Evolutionary conservation across 1,140 invertebrate species (phyloP).

Genomic region (Drosophila pseudoananassae): DNA sequence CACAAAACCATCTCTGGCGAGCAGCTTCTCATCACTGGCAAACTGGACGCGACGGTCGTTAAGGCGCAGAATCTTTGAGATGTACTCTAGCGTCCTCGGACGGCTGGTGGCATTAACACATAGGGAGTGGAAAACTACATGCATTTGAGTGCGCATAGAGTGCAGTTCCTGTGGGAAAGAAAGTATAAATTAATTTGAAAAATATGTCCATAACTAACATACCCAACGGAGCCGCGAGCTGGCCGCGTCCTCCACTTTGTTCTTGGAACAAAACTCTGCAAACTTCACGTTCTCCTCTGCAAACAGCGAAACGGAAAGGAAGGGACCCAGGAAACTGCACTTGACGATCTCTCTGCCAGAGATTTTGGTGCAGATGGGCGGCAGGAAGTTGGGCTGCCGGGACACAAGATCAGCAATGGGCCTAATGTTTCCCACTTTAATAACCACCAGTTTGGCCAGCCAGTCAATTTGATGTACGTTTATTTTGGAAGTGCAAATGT

Average conservation of each 20-base stretch:
- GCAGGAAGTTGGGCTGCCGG: slow-evolving; percentile 90
- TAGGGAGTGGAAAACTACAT: slow-evolving; percentile 93
- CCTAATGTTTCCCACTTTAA: slow-evolving; percentile 86
- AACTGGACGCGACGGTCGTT: slow-evolving; percentile 96
- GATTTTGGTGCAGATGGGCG: slow-evolving; percentile 89
- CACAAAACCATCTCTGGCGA: slow-evolving; percentile 97
- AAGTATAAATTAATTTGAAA: background rate
- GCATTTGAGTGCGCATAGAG: slow-evolving; percentile 89
- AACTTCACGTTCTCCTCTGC: slow-evolving; percentile 95
- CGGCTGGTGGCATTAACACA: slow-evolving; percentile 91
- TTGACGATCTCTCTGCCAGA: slow-evolving; percentile 92
- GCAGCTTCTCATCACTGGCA: slow-evolving; percentile 92
- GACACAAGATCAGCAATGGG: slow-evolving; percentile 92
- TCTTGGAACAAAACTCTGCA: slow-evolving; percentile 87
- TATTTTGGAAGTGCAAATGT: slow-evolving; percentile 89
- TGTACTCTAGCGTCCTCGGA: slow-evolving; percentile 90
- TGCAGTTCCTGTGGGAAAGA: slow-evolving; percentile 86
- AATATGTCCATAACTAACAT: slow-evolving; percentile 9
- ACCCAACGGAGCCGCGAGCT: slow-evolving; percentile 70
- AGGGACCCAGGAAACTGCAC: slow-evolving; percentile 94
- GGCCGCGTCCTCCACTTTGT: slow-evolving; percentile 71
- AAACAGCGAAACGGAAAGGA: slow-evolving; percentile 95
- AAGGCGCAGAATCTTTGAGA: slow-evolving; percentile 89
- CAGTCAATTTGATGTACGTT: slow-evolving; percentile 88
- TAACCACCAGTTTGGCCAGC: slow-evolving; percentile 89